Evolutionary conservation across 2,797 vertebrate species (phyloP), one percentile per base, ranked within the genome.

Genomic region (Acanthurus leucopareius): DNA sequence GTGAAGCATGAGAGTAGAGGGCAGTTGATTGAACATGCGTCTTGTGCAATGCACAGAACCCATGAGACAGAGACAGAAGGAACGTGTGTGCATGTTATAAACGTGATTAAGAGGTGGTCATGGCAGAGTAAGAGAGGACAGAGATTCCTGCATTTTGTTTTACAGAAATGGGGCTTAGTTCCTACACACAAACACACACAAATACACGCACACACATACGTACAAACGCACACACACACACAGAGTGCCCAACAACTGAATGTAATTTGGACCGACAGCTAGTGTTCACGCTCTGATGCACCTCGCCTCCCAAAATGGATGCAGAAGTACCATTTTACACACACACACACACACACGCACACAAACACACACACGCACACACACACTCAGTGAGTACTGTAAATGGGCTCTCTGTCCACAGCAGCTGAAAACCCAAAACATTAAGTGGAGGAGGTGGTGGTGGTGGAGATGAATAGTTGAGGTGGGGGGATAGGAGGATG

Each of bases 231-330:
- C 58, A 64, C 61, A 73, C 53, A 61, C 70, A 78, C 69, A 77
- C 62, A 52, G 3, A 72, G 69, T 77, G 76, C 72, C 65, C 79
- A 86, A 80, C 84, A 75, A 85, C 76, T 86, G 87, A 89, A 82
- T 68, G 80, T 95, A 93, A 95, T 94, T 73, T 63, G 66, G 92
- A 86, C 88, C 59, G 95, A 95, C 95, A 94, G 93, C 90, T 91
- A 89, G 92, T 84, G 92, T 93, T 95, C 94, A 94, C 62, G 93
- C 93, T 92, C 90, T 77, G 84, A 88, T 25, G 85, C 88, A 92
- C 85, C 75, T 84, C 77, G 53, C 60, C 80, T 87, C 83, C 75
- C 77, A 88, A 91, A 91, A 87, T 91, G 89, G 89, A 90, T 8
- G 62, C 83, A 85, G 84, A 73, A 89, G 84, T 75, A 80, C 73